Evolutionary conservation across 2,113 vertebrate species (phyloP).

Genomic region (Phyllostomus discolor): DNA sequence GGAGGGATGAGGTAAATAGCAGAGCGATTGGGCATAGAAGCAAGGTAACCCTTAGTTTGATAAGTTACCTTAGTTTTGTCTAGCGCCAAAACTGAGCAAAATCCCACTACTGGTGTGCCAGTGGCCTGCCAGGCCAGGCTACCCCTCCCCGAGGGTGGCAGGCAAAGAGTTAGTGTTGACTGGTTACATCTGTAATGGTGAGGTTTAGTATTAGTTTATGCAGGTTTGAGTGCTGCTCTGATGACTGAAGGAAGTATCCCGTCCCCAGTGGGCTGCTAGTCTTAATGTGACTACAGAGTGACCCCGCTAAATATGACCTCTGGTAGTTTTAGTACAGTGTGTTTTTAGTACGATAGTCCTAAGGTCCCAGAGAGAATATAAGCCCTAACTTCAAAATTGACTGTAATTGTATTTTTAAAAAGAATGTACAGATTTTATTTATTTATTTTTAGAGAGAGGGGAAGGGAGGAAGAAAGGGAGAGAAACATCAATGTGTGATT

Average conservation of each 20-base stretch:
- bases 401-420: neutral
- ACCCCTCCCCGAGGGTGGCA: neutral
- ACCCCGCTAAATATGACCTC: neutral
- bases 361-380: neutral
- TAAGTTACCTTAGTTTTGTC: neutral
- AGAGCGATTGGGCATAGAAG: neutral
- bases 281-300: neutral
- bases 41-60: neutral
- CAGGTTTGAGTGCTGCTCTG: neutral
- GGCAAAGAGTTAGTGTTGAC: neutral
- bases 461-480: no score
- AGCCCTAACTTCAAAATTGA: neutral
- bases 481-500: no score
- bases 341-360: neutral
- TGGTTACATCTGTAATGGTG: neutral
- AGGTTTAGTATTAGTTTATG: neutral
- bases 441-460: no score
- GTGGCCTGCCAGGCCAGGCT: neutral
- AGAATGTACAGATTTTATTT: neutral
- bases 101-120: neutral
- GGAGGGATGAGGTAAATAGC: neutral
- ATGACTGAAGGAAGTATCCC: neutral
- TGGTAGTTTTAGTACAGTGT: slow-evolving; percentile 7
- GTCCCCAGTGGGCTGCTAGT: neutral
- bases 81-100: neutral